These are phyloP conservation scores for Aleiodes alternator DNA, from an alignment of 2,888 invertebrate genomes.

Conservation along the genomic window DNA sequence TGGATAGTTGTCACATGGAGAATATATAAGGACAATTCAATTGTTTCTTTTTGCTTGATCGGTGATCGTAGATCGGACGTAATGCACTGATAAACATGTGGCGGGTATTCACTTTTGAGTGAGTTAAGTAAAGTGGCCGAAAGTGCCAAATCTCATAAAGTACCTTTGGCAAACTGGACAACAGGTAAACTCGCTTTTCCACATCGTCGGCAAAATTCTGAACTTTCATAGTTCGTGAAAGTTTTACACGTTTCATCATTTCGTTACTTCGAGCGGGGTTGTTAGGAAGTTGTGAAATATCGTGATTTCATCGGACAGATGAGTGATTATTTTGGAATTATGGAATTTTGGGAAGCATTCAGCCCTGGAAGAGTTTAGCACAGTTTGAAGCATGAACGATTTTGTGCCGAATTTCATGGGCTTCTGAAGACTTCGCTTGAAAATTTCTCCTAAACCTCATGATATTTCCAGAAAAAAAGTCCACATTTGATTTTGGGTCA, in stretches of 20 bases:
- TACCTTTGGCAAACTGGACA: constrained; percentile 8
- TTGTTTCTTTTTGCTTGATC: not conserved
- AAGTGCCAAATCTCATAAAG: constrained; percentile 1
- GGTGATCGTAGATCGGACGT: constrained; percentile 1
- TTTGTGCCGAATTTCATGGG: no score
- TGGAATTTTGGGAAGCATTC: no score
- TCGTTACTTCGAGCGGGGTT: not conserved
- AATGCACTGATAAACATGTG: not conserved
- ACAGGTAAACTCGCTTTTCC: constrained; percentile 25
- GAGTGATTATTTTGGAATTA: no score
- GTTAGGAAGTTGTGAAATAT: not conserved
- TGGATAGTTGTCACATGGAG: constrained; percentile 14
- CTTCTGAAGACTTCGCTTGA: no score
- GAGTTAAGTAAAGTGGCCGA: constrained; percentile 4
- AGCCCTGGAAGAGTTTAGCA: no score
- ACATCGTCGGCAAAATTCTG: not conserved
- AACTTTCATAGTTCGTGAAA: constrained; percentile 13
- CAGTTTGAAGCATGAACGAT: no score
- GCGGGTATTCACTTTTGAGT: no score
- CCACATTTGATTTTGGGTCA: no score
- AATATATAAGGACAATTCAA: not conserved
- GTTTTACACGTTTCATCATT: not conserved
- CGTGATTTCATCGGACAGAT: no score
- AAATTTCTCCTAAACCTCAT: no score
- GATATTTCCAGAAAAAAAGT: no score